phyloP scores from a whole-genome alignment of 2,888 invertebrate species.

The Julus scandinavius region DNA sequence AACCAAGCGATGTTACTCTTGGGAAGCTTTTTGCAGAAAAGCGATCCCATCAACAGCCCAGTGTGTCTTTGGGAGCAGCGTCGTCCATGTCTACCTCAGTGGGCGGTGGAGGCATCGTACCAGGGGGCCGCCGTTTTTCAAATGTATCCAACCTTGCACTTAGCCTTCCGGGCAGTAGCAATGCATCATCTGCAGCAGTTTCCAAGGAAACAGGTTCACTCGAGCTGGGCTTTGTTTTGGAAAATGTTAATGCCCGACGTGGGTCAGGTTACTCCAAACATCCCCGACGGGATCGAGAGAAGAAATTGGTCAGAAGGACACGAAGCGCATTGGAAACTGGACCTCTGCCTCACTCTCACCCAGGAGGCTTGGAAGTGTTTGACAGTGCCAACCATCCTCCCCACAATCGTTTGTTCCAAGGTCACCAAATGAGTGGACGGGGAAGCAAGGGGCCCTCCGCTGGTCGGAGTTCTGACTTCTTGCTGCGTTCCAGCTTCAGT shows the following conservation, averaged over 20 bases:
- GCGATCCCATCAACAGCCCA: conserved; percentile 51
- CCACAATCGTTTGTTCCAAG: background rate
- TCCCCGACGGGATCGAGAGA: conserved; percentile 53
- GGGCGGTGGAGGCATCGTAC: background rate
- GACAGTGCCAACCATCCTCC: conserved; percentile 59
- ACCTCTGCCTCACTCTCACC: conserved; percentile 61
- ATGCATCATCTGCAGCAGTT: conserved; percentile 56
- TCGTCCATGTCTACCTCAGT: conserved; percentile 15
- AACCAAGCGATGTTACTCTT: background rate
- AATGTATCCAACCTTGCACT: conserved; percentile 61
- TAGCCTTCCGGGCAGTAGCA: conserved; percentile 58
- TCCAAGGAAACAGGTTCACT: conserved; percentile 69
- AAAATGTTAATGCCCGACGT: conserved; percentile 66
- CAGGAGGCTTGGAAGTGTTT: conserved; percentile 61
- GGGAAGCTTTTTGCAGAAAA: background rate
- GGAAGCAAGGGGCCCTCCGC: background rate
- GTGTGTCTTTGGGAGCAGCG: conserved; percentile 35
- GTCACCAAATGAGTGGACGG: background rate
- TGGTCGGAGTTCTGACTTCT: conserved; percentile 59
- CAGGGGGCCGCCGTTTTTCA: conserved; percentile 61
- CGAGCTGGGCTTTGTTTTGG: conserved; percentile 71
- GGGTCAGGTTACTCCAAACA: conserved; percentile 52
- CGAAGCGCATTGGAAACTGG: conserved; percentile 64
- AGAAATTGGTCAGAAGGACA: conserved; percentile 62
- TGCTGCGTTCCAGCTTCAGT: conserved; percentile 69